phyloP scores from a whole-genome alignment of 2,888 invertebrate genomes.

The Leistus spinibarbis region DNA sequence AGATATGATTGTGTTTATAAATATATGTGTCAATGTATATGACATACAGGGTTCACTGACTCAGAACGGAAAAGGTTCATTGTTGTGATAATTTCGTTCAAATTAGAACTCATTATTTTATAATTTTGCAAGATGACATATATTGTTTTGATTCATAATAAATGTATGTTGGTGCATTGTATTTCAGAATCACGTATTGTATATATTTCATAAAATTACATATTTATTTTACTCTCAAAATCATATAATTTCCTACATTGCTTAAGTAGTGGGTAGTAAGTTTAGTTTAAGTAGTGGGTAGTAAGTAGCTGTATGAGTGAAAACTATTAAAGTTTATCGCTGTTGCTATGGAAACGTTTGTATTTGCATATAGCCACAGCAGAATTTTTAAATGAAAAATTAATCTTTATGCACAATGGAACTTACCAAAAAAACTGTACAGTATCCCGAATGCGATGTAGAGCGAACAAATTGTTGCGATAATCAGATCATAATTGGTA shows the following conservation, averaged over 20 bases:
- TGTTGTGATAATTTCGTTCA: slow-evolving; percentile 27
- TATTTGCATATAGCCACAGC: too few relatives aligned
- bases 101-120: background rate
- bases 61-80: slow-evolving; percentile 18
- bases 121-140: slow-evolving; percentile 1
- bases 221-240: background rate
- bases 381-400: too few relatives aligned
- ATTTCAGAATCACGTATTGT: background rate
- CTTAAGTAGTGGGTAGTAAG: too few relatives aligned
- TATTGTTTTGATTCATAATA: background rate
- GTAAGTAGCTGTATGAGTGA: too few relatives aligned
- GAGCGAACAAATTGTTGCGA: slow-evolving; percentile 71
- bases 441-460: slow-evolving; percentile 82
- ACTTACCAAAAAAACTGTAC: slow-evolving; percentile 82
- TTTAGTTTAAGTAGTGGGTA: too few relatives aligned
- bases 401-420: slow-evolving; percentile 34
- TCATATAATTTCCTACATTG: background rate
- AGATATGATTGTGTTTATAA: background rate
- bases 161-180: background rate
- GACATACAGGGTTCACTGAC: slow-evolving; percentile 21
- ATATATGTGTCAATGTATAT: background rate
- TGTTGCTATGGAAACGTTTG: too few relatives aligned
- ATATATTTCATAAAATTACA: too few relatives aligned
- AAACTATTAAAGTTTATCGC: too few relatives aligned
- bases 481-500: slow-evolving; percentile 69